Evolutionary conservation across 1,140 invertebrate genomes (phyloP), one percentile per base, ranked within the genome.

Genomic region (Macrocentrus cingulum): DNA sequence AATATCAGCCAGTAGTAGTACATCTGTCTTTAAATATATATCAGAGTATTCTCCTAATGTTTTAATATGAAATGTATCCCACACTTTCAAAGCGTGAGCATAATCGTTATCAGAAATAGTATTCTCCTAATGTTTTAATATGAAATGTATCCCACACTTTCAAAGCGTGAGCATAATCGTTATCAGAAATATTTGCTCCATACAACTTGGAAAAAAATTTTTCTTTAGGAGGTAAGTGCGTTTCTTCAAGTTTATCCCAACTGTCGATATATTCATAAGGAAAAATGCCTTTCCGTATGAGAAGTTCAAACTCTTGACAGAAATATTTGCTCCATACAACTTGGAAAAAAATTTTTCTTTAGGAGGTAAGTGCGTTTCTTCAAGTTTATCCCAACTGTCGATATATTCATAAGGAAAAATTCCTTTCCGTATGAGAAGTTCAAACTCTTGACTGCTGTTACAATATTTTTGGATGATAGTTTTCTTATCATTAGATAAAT

Each of bases 121-220:
- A n/a, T n/a, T n/a, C n/a, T 5, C 41, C 41, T 44, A 44, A 44
- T 1, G 41, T 44, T 1, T 44, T n/a, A 0, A 44, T 15, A n/a
- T 44, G 16, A 2, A 44, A 44, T 44, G 13, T 20, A 9, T 20
- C 0, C 41, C 41, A 44, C 2, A 44, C 41, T 19, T 44, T 29
- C 25, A 29, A 5, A 5, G 25, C 25, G 9, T 29, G 25, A 4
- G 25, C 4, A 9, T 29, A 29, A 15, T 11, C 41, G 8, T n/a
- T 52, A 34, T 68, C 46, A 4, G 60, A 63, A 11, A 80, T 66
- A 49, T 54, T 13, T 11, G 53, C 42, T 53, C 73, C 56, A 11
- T 65, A 67, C 4, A 80, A 57, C 34, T 66, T 65, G 74, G 59
- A 66, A 76, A 68, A 81, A 81, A n/a, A 61, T 4, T 42, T 70